Percentiles rank a stretch among this genome's conserved stretches.
phyloP scores from a whole-genome alignment of 2,113 vertebrate genomes.

The Percina caprodes region DNA sequence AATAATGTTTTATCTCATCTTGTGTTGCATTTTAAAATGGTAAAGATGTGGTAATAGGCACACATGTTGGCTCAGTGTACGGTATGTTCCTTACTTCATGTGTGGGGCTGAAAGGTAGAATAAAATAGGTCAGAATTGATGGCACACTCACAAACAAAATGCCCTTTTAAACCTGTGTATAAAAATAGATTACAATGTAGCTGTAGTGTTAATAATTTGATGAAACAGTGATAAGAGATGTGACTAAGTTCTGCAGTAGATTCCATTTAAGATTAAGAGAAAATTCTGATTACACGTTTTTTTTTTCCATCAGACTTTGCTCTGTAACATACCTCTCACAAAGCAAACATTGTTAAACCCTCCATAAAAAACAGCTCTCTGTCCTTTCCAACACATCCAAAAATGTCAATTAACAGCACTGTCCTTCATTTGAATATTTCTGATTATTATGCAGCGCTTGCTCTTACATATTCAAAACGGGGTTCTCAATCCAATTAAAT shows the following conservation, averaged over 20 bases:
- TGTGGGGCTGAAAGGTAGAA: background rate
- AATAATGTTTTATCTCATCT: conserved; percentile 22
- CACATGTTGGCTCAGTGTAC: background rate
- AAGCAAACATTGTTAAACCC: conserved; percentile 52
- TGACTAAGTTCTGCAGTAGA: conserved; percentile 3
- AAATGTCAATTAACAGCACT: conserved; percentile 78
- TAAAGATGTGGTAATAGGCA: conserved; percentile 35
- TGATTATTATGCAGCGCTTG: conserved; percentile 79
- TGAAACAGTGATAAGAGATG: conserved; percentile 6
- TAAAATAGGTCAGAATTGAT: background rate
- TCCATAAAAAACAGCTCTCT: conserved; percentile 45
- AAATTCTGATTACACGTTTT: conserved; percentile 22
- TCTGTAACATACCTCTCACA: conserved; percentile 37
- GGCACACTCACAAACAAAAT: background rate
- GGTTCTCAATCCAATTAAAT: conserved; percentile 82
- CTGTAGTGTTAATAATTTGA: conserved; percentile 18
- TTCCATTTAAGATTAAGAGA: conserved; percentile 33
- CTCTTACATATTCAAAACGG: conserved; percentile 80
- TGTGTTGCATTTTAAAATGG: conserved; percentile 7
- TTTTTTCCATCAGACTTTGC: conserved; percentile 22
- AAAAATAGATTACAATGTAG: conserved; percentile 18
- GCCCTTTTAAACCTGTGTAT: conserved; percentile 8
- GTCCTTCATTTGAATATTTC: conserved; percentile 81
- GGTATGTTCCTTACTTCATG: background rate
- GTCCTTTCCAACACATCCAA: conserved; percentile 61